phyloP scores from a whole-genome alignment of 2,113 vertebrate genomes.

The Tricholaema leucomelas region DNA sequence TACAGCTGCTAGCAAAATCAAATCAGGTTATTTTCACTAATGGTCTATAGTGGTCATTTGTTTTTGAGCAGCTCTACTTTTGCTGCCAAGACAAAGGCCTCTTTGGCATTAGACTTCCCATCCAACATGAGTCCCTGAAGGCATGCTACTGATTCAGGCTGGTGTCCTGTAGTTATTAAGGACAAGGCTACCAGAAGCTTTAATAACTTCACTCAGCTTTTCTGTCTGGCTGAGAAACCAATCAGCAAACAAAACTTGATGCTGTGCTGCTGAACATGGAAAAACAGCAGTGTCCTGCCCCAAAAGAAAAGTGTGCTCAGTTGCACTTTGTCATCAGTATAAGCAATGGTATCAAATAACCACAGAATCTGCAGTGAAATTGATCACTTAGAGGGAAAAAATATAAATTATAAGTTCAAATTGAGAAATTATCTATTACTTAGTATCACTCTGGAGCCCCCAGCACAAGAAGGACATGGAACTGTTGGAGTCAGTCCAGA shows the following conservation, averaged over 20 bases:
- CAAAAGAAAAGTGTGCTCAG: not conserved
- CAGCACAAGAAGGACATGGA: too few species aligned
- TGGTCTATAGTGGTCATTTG: constrained; percentile 37
- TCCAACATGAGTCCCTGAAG: not conserved
- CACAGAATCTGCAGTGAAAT: not conserved
- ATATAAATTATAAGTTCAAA: not conserved
- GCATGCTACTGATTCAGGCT: not conserved
- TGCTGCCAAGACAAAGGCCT: not conserved
- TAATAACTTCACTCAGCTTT: not conserved
- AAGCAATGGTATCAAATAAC: not conserved
- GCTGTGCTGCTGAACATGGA: not conserved
- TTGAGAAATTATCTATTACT: not conserved
- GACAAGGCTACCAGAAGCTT: not conserved
- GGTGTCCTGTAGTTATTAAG: not conserved
- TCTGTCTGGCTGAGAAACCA: not conserved
- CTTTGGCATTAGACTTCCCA: not conserved
- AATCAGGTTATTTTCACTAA: constrained; percentile 57
- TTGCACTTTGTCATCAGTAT: not conserved
- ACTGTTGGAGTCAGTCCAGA: too few species aligned
- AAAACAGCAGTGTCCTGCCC: not conserved
- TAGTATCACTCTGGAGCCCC: not conserved
- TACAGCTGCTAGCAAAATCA: constrained; percentile 48
- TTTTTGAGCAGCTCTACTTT: not conserved
- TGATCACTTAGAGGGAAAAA: not conserved
- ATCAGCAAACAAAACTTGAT: not conserved